A percentile compares a stretch with the other conserved stretches of the same genome.
Evolutionary conservation across 2,888 invertebrate genomes (phyloP).

Genomic region (Drosophila picticornis): DNA sequence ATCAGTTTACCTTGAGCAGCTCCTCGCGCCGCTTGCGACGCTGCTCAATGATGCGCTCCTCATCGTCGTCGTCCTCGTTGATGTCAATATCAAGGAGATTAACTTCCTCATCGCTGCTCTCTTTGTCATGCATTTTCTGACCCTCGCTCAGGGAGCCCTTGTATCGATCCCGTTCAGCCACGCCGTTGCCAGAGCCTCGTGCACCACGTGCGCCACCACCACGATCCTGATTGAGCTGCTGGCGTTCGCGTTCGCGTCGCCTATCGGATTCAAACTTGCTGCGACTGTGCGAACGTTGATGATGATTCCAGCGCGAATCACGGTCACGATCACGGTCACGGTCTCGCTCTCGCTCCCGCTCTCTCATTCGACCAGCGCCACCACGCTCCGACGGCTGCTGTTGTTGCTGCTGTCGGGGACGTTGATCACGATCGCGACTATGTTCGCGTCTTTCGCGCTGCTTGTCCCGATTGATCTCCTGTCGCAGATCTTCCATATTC

Average conservation of each 20-base stretch:
- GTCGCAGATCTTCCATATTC: conserved; percentile 84
- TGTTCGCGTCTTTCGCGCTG: conserved; percentile 85
- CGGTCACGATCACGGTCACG: conserved; percentile 75
- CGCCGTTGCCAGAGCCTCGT: conserved; percentile 80
- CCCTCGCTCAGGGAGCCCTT: conserved; percentile 93
- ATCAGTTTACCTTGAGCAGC: conserved; percentile 89
- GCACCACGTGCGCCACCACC: conserved; percentile 73
- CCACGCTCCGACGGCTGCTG: conserved; percentile 76
- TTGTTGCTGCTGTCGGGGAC: conserved; percentile 64
- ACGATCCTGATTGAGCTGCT: conserved; percentile 83
- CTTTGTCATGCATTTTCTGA: conserved; percentile 88
- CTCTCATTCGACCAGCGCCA: conserved; percentile 32
- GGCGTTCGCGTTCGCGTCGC: conserved; percentile 82
- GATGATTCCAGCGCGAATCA: conserved; percentile 76
- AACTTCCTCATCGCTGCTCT: conserved; percentile 89
- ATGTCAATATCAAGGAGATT: conserved; percentile 92
- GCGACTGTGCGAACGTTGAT: conserved; percentile 84
- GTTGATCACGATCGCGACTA: conserved; percentile 84
- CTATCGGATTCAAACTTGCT: conserved; percentile 85
- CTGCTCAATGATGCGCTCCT: conserved; percentile 96
- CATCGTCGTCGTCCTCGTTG: conserved; percentile 95
- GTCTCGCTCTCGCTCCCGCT: conserved; percentile 47
- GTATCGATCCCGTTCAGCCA: conserved; percentile 86
- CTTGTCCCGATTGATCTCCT: conserved; percentile 86
- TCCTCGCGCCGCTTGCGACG: conserved; percentile 95